A percentile compares a stretch with the other conserved stretches of the same genome.
Evolutionary conservation across 2,888 invertebrate species (phyloP).

Genomic region (Lithophane leautieri): DNA sequence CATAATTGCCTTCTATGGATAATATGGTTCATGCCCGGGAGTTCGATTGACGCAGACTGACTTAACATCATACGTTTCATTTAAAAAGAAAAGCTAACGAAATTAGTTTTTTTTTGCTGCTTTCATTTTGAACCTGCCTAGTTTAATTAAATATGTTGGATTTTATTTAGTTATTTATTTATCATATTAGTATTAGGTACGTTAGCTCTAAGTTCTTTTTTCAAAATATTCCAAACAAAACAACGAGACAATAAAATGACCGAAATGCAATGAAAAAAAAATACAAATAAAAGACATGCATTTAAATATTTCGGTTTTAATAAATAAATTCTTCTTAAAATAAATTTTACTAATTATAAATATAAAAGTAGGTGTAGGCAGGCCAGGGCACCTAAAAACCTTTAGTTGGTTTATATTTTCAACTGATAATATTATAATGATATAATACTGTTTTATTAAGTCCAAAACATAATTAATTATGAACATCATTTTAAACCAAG

Average conservation of each 20-base stretch:
- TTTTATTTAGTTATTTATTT: conserved; percentile 28
- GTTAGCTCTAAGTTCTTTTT: conserved; percentile 1
- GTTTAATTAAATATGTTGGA: background rate
- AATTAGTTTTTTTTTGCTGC: background rate
- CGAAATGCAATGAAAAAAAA: conserved; percentile 7
- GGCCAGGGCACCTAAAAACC: background rate
- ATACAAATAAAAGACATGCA: conserved; percentile 52
- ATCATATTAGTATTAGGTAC: background rate
- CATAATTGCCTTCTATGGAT: background rate
- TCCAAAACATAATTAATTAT: conserved; percentile 1
- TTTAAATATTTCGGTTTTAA: conserved; percentile 33
- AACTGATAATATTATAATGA: conserved; percentile 10
- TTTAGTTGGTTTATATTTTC: background rate
- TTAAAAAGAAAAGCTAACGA: background rate
- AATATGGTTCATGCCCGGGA: background rate
- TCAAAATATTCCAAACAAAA: background rate
- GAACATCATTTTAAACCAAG: background rate
- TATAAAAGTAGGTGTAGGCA: conserved; percentile 18
- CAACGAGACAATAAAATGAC: background rate
- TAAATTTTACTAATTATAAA: conserved; percentile 37
- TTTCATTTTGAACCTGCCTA: background rate
- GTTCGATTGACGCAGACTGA: background rate
- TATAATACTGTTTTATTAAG: background rate
- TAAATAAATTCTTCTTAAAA: conserved; percentile 61
- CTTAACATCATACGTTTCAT: background rate